Base-by-base conservation (phyloP, 1,140 invertebrate genomes). In the Rhyacophila brunnea region DNA sequence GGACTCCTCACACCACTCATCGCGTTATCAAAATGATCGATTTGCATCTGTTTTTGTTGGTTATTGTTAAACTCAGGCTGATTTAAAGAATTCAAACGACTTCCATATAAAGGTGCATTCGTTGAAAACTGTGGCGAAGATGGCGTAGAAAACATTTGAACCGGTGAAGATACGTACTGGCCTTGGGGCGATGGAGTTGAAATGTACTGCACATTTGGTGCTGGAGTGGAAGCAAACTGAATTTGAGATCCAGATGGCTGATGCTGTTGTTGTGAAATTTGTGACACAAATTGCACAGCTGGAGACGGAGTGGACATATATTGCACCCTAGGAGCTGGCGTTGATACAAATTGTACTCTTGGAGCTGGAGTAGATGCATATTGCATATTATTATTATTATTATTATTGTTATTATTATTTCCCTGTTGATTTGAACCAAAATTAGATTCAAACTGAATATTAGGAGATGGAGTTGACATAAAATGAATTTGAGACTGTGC, bases 11-110 rank as follows among this genome's bases (percentile, higher is more conserved):
- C 59, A 6, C 73, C 74, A 65, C 70, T 76, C 14, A 65, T 70
- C 36, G 73, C 70, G 60, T 78, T 77, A 60, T 76, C 72, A 62
- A 75, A 79, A 64, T 77, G 75, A 64, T 77, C 74, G 44, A 74
- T 72, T 57, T 73, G 70, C 58, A 77, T 70, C 58, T 71, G 71
- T 57, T 77, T 76, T 51, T 65, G 68, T 35, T 55, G 43, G 43
- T 70, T 69, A 53, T 66, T 69, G 11, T 19, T 23, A 40, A 10
- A 20, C 18, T 49, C 15, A 38, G 57, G 17, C 15, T 19, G 57
- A 35, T 60, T 59, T 15, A 23, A 54, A 32, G 19, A 14, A n/a
- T 23, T 14, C n/a, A 58, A 17, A 32, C 40, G 20, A 13, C 32
- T 36, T 4, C 54, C 55, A 45, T 54, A 65, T 5, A 42, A 11